Percentiles rank a stretch among this genome's conserved stretches.
These are phyloP conservation scores for Dicentrarchus labrax DNA, from an alignment of 2,113 vertebrate species.

Conservation along the genomic window DNA sequence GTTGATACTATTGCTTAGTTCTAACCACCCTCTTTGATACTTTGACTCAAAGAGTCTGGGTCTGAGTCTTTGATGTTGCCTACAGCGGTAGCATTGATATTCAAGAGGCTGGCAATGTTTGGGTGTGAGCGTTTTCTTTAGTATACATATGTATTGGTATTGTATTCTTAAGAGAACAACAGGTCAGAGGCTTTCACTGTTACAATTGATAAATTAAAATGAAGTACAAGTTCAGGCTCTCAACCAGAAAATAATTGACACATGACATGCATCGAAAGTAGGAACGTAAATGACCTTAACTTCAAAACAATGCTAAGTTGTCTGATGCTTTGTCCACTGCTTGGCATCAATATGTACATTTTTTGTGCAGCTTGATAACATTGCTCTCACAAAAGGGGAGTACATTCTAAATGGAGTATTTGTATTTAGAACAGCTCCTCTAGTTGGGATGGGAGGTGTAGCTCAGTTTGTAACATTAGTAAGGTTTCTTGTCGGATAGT, in stretches of 20 bases:
- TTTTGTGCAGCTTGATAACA: neutral
- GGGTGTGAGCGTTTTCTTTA: neutral
- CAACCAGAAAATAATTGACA: neutral
- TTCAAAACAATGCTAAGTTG: neutral
- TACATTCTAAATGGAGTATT: neutral
- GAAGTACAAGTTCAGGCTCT: neutral
- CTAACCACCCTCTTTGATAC: conserved; percentile 31
- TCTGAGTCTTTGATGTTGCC: conserved; percentile 34
- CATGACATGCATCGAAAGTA: neutral
- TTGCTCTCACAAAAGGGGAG: neutral
- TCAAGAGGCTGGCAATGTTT: conserved; percentile 13
- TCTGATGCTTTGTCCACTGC: neutral
- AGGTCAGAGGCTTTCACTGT: neutral
- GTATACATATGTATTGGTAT: neutral
- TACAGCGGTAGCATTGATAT: conserved; percentile 38
- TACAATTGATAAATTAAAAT: neutral
- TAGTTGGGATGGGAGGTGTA: neutral
- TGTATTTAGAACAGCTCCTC: neutral
- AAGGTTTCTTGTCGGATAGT: neutral
- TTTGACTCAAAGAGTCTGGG: conserved; percentile 34
- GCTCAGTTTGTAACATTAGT: neutral
- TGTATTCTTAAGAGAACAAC: neutral
- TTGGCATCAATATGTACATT: neutral
- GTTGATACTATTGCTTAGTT: conserved; percentile 15
- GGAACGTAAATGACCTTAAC: neutral